A percentile compares a stretch with the other conserved stretches of the same genome.
Evolutionary conservation across 2,797 vertebrate species (phyloP).

Genomic region (Melanogrammus aeglefinus): DNA sequence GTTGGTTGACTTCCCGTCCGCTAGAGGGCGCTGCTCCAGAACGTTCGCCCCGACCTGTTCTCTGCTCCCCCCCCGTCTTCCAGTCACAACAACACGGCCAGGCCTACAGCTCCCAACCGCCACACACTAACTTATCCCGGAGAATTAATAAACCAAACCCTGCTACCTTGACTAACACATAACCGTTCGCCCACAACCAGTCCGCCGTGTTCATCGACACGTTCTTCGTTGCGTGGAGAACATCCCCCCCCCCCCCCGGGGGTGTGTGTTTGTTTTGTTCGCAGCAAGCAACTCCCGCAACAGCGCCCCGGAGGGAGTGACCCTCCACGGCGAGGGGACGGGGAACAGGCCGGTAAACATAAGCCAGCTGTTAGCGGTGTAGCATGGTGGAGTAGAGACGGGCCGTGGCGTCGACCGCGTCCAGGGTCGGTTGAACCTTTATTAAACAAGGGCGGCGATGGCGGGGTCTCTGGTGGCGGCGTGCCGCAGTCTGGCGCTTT

Average conservation of each 20-base stretch:
- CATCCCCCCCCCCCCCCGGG: no score
- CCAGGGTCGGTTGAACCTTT: background rate
- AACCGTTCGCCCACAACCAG: background rate
- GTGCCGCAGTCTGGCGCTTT: slow-evolving; percentile 95
- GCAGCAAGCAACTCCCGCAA: background rate
- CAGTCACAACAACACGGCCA: background rate
- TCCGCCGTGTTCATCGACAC: background rate
- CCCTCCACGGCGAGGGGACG: background rate
- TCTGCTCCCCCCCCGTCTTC: background rate
- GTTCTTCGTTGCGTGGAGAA: background rate
- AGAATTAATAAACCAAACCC: background rate
- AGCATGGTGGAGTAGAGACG: background rate
- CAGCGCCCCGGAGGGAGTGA: background rate
- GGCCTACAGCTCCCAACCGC: background rate
- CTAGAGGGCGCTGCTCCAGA: background rate
- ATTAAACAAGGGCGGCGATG: slow-evolving; percentile 59
- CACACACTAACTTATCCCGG: background rate
- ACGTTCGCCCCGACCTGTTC: background rate
- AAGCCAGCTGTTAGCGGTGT: background rate
- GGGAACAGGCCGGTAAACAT: background rate
- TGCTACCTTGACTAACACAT: background rate
- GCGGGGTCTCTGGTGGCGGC: slow-evolving; percentile 86
- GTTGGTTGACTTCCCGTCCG: background rate
- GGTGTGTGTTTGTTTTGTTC: slow-evolving; percentile 25
- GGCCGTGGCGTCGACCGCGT: background rate